phyloP scores from a whole-genome alignment of 2,797 vertebrate genomes.

The Malurus splendens region DNA sequence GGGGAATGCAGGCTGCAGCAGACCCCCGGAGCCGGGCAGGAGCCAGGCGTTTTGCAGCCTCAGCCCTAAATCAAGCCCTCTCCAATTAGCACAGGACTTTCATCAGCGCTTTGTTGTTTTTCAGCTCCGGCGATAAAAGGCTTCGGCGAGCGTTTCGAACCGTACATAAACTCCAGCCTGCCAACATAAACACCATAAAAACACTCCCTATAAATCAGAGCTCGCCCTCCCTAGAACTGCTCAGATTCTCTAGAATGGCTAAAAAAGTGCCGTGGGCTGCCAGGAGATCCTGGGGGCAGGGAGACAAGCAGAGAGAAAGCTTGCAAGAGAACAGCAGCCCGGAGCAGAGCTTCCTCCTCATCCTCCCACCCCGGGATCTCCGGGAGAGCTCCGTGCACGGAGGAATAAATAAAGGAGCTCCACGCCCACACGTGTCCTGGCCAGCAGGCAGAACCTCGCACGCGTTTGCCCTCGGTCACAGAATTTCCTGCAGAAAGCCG shows the following conservation, averaged over 20 bases:
- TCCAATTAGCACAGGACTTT: neutral
- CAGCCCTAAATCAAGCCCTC: neutral
- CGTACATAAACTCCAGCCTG: neutral
- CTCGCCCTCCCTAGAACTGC: neutral
- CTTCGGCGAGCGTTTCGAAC: neutral
- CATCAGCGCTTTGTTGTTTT: neutral
- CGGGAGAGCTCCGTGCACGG: fast-evolving
- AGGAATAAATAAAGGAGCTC: neutral
- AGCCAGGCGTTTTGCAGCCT: neutral
- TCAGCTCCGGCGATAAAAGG: neutral
- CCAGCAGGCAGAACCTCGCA: fast-evolving
- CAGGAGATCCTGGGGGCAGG: neutral
- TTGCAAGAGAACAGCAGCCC: neutral
- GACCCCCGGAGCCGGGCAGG: neutral
- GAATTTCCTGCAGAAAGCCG: neutral
- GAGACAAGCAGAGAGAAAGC: fast-evolving
- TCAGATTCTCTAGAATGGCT: neutral
- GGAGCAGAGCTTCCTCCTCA: neutral
- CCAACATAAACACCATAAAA: conserved; percentile 10
- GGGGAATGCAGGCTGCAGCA: neutral
- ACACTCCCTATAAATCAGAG: neutral
- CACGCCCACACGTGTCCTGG: neutral
- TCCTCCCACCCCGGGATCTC: neutral
- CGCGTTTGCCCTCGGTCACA: neutral
- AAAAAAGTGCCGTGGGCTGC: neutral